These are phyloP conservation scores for Mallotus villosus DNA, from an alignment of 2,797 vertebrate species.

Conservation along the genomic window DNA sequence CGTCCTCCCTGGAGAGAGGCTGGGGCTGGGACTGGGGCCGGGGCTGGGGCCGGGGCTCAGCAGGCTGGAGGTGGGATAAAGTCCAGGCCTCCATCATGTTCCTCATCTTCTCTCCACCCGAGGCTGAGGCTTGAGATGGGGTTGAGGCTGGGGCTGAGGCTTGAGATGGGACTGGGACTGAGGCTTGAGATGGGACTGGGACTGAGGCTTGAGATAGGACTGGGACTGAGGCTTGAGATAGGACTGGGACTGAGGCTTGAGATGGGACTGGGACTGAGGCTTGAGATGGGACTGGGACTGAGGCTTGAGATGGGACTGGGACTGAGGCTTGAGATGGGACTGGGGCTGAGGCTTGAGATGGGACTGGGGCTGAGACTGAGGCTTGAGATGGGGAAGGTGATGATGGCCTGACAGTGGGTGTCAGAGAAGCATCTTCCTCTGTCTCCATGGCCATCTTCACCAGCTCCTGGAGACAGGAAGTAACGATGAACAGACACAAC, in stretches of 20 bases:
- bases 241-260: conserved; percentile 47
- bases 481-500: background rate
- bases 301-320: conserved; percentile 67
- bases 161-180: background rate
- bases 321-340: conserved; percentile 62
- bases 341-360: conserved; percentile 57
- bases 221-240: conserved; percentile 57
- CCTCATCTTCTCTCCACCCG: conserved; percentile 79
- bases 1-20: conserved; percentile 53
- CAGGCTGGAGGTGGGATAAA: conserved; percentile 51
- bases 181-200: conserved; percentile 11
- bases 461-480: conserved; percentile 75
- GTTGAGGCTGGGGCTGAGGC: conserved; percentile 32
- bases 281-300: conserved; percentile 54
- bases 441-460: conserved; percentile 88
- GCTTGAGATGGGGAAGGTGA: conserved; percentile 44
- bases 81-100: conserved; percentile 71
- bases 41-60: conserved; percentile 72
- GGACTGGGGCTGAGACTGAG: conserved; percentile 29
- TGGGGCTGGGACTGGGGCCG: conserved; percentile 17
- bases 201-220: conserved; percentile 58
- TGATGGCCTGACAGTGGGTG: conserved; percentile 79
- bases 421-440: conserved; percentile 81
- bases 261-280: background rate
- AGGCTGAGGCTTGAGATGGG: conserved; percentile 50